A percentile compares a stretch with the other conserved stretches of the same genome.
Conservation (phyloP, 1,140 invertebrate genomes). For the Caenorhabditis briggsae region DNA sequence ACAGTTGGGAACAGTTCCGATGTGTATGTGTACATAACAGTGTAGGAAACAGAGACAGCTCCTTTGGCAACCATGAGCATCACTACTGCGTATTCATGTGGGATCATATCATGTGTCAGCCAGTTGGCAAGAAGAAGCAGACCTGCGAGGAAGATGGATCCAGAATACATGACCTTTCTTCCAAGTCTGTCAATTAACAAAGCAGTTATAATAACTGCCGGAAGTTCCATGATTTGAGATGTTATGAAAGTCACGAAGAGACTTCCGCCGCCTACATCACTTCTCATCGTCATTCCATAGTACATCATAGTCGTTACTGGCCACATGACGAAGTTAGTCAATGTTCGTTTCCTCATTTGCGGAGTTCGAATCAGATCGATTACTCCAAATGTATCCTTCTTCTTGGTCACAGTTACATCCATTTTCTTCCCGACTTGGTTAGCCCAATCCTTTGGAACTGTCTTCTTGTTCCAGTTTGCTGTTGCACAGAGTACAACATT, state of each 20-base stretch:
- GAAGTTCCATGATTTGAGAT: slow-evolving; percentile 73
- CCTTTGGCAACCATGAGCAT: slow-evolving; percentile 73
- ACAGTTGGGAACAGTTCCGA: slow-evolving; percentile 80
- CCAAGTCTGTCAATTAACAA: slow-evolving; percentile 74
- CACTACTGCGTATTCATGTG: background rate
- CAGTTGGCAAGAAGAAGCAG: slow-evolving; percentile 73
- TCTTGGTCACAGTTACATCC: slow-evolving; percentile 42
- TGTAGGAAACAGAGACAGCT: slow-evolving; percentile 74
- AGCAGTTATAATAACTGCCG: slow-evolving; percentile 72
- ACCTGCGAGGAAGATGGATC: slow-evolving; percentile 71
- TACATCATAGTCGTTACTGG: slow-evolving; percentile 78
- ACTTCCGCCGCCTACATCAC: slow-evolving; percentile 74
- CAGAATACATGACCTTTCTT: slow-evolving; percentile 70
- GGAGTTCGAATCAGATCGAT: slow-evolving; percentile 59
- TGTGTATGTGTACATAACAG: slow-evolving; percentile 78
- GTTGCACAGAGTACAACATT: slow-evolving; percentile 74
- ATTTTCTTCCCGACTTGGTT: slow-evolving; percentile 60
- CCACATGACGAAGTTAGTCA: slow-evolving; percentile 63
- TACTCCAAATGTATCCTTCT: slow-evolving; percentile 58
- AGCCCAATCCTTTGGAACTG: slow-evolving; percentile 76
- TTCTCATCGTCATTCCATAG: slow-evolving; percentile 78
- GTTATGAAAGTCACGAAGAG: slow-evolving; percentile 77
- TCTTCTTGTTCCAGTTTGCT: slow-evolving; percentile 72
- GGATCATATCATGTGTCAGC: slow-evolving; percentile 63
- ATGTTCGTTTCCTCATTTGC: slow-evolving; percentile 59